A percentile compares a stretch with the other conserved stretches of the same genome.
Conservation (phyloP, 2,113 vertebrate genomes). For the Uropsilus gracilis region DNA sequence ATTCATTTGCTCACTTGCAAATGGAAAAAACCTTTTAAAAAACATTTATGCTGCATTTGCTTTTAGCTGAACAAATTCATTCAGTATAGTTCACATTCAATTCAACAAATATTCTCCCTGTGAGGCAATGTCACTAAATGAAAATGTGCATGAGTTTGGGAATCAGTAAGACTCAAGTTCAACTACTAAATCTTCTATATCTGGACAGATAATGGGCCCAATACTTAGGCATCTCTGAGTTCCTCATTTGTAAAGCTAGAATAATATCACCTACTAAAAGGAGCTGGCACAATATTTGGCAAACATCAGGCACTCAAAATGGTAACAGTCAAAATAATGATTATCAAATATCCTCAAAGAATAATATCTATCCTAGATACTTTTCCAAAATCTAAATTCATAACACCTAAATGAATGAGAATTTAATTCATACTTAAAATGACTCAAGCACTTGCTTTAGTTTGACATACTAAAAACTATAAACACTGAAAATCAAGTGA, state of each 20-base stretch:
- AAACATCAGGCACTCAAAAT: neutral
- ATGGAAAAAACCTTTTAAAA: conserved; percentile 22
- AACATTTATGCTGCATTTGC: conserved; percentile 28
- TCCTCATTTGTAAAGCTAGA: neutral
- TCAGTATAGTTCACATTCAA: conserved; percentile 33
- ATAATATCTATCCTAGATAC: neutral
- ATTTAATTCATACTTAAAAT: conserved; percentile 25
- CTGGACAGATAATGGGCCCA: neutral
- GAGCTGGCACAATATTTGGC: neutral
- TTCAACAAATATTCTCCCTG: conserved; percentile 28
- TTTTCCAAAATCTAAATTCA: conserved; percentile 33
- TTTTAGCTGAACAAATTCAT: conserved; percentile 44
- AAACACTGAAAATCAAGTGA: conserved; percentile 32
- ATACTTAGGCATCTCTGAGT: neutral
- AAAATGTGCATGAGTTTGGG: neutral
- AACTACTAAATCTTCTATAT: neutral
- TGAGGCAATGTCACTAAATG: neutral
- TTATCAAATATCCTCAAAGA: conserved; percentile 19
- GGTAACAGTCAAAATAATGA: conserved; percentile 44
- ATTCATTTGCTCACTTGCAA: conserved; percentile 19
- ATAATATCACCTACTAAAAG: neutral
- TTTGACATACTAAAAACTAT: conserved; percentile 15
- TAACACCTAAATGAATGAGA: neutral
- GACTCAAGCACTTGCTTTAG: neutral
- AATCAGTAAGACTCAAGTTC: conserved; percentile 1